Evolutionary conservation across 2,797 vertebrate species (phyloP), one percentile per base, ranked within the genome.

Genomic region (Chelonia mydas): DNA sequence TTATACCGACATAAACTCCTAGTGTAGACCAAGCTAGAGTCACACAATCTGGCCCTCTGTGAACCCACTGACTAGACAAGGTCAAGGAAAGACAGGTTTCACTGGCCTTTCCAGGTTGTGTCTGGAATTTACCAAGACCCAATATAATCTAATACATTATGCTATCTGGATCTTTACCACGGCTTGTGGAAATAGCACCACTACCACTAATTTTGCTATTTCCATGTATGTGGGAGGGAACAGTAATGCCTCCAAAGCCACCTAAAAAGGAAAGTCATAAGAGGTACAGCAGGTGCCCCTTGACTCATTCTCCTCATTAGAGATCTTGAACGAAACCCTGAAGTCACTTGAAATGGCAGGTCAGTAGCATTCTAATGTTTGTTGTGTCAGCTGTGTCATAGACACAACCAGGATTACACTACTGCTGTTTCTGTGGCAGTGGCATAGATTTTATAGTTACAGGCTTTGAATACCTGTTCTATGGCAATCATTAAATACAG

Each of bases 341-440:
- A 76, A 93, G 79, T 59, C 47, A 0, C 82, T 84, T 47, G 65
- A 77, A 77, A 0, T 1, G 27, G 85, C 68, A 78, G 45, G 23
- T 33, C 2, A 81, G 77, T 82, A 74, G 10, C 11, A 81, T 84
- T 81, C 0, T 0, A 81, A 54, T 0, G 2, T 3, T 5, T 2
- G 0, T 57, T 0, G 0, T 0, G 1, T 15, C 2, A 7, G 21
- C 6, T 0, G 0, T 45, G 87, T 41, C 85, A 55, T 0, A 0
- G 33, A 45, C 86, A 17, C 11, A 0, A 0, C 0, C 0, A 0
- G 84, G 74, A 45, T 28, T 59, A 81, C 0, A 0, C 23, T 27
- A 33, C 0, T 0, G 37, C 5, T 1, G 50, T 13, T 7, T 74
- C 17, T 1, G 28, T 0, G 0, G 3, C 19, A 28, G 13, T 81